phyloP scores from a whole-genome alignment of 2,797 vertebrate species.

The Champsocephalus esox region DNA sequence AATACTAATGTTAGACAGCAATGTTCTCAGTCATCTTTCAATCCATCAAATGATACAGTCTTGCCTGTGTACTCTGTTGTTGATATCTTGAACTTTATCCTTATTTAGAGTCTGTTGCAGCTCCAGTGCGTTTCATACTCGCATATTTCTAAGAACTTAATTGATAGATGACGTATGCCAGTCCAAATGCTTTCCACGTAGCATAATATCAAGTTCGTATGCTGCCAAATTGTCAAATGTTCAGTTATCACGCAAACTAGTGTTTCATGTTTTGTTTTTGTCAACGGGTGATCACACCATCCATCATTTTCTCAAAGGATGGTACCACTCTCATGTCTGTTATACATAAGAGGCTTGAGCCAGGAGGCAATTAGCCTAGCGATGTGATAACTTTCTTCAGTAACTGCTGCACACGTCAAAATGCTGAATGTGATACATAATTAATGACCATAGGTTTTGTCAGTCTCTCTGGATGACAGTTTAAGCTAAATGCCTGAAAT shows the following conservation, averaged over 20 bases:
- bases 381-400: not conserved
- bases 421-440: not conserved
- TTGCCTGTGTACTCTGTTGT: conserved; percentile 1
- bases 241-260: not conserved
- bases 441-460: not conserved
- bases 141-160: not conserved
- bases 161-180: not conserved
- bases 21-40: conserved; percentile 54
- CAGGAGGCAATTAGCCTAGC: conserved; percentile 1
- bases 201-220: not conserved
- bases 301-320: not conserved
- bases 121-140: conserved; percentile 20
- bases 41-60: conserved; percentile 44
- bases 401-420: not conserved
- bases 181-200: not conserved
- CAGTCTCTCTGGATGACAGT: not conserved
- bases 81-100: conserved; percentile 30
- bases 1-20: conserved; percentile 80
- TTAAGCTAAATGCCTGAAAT: conserved; percentile 12
- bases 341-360: not conserved
- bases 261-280: not conserved
- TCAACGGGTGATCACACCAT: not conserved
- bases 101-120: conserved; percentile 17
- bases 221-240: not conserved
- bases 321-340: not conserved